Conservation (phyloP, 2,888 invertebrate genomes). For the Amphimallon solstitiale region DNA sequence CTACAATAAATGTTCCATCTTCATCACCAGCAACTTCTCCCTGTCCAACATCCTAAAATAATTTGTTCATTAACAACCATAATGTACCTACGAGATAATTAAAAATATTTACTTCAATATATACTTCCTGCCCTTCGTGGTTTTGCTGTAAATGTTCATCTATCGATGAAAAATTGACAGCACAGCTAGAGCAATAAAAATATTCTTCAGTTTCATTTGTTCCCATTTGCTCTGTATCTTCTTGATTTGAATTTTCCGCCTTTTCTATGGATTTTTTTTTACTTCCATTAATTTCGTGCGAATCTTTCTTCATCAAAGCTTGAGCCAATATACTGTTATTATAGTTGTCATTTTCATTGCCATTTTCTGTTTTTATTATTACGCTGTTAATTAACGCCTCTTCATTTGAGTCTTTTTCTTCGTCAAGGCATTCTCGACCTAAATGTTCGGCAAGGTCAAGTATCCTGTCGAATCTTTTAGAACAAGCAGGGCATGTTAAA, state of each 20-base stretch:
- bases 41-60: constrained; percentile 41
- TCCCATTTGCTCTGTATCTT: constrained; percentile 35
- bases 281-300: neutral
- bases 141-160: constrained; percentile 73
- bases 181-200: constrained; percentile 74
- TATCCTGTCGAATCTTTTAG: constrained; percentile 66
- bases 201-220: constrained; percentile 58
- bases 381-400: neutral
- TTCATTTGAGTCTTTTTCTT: constrained; percentile 37
- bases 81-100: neutral
- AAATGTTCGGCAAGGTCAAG: constrained; percentile 70
- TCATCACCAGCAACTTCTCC: constrained; percentile 27
- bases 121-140: constrained; percentile 75
- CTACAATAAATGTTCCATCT: constrained; percentile 32
- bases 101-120: constrained; percentile 67
- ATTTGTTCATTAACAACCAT: too few species aligned
- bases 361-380: constrained; percentile 31
- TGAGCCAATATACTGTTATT: constrained; percentile 46
- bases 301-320: constrained; percentile 39
- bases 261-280: constrained; percentile 42
- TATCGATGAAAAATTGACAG: constrained; percentile 72
- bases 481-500: constrained; percentile 71
- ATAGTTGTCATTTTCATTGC: constrained; percentile 30
- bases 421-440: constrained; percentile 46
- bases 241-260: constrained; percentile 34